Conservation (phyloP, 2,113 vertebrate genomes). For the Cottus gobio region DNA sequence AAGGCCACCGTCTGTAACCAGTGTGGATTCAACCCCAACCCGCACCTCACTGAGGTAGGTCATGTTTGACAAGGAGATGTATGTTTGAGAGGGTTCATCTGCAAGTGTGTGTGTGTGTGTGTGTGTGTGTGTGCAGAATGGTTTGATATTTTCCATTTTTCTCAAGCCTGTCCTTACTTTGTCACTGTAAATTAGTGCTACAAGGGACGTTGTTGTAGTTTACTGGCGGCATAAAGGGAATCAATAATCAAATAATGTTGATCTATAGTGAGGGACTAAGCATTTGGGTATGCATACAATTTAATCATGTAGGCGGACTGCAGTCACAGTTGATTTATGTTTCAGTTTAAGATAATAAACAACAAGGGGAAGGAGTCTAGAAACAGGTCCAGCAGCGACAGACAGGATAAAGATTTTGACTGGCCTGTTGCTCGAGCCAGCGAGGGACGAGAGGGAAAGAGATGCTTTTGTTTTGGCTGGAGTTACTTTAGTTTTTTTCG, state of each 20-base stretch:
- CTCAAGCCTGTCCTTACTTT: neutral
- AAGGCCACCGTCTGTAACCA: slow-evolving; percentile 96
- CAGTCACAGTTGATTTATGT: slow-evolving; percentile 4
- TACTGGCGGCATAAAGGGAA: slow-evolving; percentile 5
- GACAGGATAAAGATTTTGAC: slow-evolving; percentile 4
- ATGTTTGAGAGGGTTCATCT: slow-evolving; percentile 1
- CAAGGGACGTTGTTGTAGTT: neutral
- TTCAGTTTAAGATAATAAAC: slow-evolving; percentile 19
- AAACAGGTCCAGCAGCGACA: slow-evolving; percentile 14
- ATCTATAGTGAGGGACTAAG: slow-evolving; percentile 20
- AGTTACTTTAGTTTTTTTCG: neutral
- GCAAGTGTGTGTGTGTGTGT: slow-evolving; percentile 5
- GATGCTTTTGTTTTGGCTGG: neutral
- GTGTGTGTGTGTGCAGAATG: neutral
- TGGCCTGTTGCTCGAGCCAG: neutral
- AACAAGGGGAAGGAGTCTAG: neutral
- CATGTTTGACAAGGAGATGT: neutral
- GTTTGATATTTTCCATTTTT: neutral
- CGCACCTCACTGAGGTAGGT: slow-evolving; percentile 96
- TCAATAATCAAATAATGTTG: slow-evolving; percentile 20
- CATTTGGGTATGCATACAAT: slow-evolving; percentile 8
- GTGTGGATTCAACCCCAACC: slow-evolving; percentile 99
- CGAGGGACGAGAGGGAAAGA: neutral
- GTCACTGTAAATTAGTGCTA: neutral
- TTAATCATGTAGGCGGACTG: neutral